phyloP scores from a whole-genome alignment of 2,888 invertebrate species.

The Crepidodera aurea region DNA sequence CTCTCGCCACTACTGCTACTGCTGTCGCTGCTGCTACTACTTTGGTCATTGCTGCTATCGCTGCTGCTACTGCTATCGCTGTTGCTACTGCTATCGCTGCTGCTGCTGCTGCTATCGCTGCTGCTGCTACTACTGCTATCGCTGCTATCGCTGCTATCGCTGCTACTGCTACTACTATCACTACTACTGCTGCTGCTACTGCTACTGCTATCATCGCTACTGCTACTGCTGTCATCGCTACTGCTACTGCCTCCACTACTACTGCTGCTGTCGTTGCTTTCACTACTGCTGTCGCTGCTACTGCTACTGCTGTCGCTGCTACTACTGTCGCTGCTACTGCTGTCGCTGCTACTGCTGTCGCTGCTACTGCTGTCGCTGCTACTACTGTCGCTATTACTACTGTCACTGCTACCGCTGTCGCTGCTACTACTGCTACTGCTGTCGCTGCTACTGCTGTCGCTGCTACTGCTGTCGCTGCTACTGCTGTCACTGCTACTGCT shows the following conservation, averaged over 20 bases:
- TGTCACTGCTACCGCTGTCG: not conserved
- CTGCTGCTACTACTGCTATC: not conserved
- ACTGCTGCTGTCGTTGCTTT: not conserved
- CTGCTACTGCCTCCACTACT: not conserved
- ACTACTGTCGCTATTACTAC: not conserved
- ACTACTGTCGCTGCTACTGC: conserved; percentile 1
- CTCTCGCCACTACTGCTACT: too few species aligned
- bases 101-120: not conserved
- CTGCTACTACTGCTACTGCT: not conserved
- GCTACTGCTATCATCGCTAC: not conserved
- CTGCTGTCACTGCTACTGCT: not conserved
- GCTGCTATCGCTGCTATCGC: not conserved
- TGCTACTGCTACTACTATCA: not conserved
- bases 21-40: not conserved
- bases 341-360: not conserved
- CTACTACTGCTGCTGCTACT: not conserved
- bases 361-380: not conserved
- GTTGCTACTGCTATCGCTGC: not conserved
- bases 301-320: not conserved
- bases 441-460: not conserved
- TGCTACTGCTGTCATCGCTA: not conserved
- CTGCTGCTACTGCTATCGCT: too few species aligned
- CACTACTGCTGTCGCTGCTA: not conserved
- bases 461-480: not conserved
- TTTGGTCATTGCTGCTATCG: not conserved